Evolutionary conservation across 1,140 invertebrate species (phyloP).

Genomic region (Metaphire vulgaris): DNA sequence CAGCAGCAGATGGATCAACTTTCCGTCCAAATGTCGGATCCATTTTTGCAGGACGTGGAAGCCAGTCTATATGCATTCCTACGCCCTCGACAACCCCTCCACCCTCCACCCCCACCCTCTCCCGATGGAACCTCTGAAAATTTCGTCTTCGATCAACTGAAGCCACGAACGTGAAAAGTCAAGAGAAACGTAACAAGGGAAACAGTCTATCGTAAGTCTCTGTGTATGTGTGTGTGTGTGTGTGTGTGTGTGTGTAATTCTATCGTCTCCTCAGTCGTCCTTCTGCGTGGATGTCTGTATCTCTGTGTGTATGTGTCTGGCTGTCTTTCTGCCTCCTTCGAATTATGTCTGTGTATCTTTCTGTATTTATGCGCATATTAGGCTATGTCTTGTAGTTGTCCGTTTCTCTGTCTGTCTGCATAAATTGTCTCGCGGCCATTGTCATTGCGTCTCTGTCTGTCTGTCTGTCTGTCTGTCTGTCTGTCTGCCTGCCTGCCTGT

Average conservation of each 20-base stretch:
- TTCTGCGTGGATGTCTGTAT: not conserved
- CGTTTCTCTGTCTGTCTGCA: not conserved
- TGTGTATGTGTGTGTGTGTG: not conserved
- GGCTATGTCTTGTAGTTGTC: not conserved
- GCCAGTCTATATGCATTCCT: too few species aligned
- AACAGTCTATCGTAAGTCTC: not conserved
- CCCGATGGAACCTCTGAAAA: too few species aligned
- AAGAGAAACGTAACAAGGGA: too few species aligned
- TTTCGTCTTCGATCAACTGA: too few species aligned
- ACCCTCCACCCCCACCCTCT: too few species aligned
- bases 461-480: not conserved
- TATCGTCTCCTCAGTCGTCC: not conserved
- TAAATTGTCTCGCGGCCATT: not conserved
- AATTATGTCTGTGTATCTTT: not conserved
- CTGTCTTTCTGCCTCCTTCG: not conserved
- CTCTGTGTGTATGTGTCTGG: not conserved
- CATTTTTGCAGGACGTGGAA: too few species aligned
- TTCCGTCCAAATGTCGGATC: too few species aligned
- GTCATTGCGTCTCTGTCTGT: not conserved
- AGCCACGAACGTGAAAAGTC: too few species aligned
- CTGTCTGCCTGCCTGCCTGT: too few species aligned
- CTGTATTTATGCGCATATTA: not conserved
- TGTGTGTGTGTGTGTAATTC: not conserved
- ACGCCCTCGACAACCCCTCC: too few species aligned
- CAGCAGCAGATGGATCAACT: too few species aligned